Evolutionary conservation across 1,140 invertebrate genomes (phyloP), one percentile per base, ranked within the genome.

Genomic region (Pseudoatta argentina): DNA sequence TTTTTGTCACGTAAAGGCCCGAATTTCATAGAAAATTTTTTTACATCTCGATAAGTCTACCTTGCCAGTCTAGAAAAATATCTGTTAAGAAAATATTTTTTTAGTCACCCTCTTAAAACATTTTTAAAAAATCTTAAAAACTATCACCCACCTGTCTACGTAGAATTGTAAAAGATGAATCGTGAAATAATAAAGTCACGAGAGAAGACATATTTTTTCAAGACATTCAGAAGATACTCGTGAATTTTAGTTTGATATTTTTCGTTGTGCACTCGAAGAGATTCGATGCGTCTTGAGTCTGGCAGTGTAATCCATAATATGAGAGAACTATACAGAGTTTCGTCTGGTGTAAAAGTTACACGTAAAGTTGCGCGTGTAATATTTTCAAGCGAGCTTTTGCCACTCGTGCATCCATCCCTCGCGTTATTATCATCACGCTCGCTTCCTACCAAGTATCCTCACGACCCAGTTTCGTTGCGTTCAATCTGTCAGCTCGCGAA

Each of bases 311-410:
- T 3, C 34, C 4, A 27, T 63, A 48, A 76, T 18, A 44, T 4
- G 21, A 61, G 16, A 18, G 34, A 12, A 27, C 10, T 44, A 21
- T 24, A 44, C 27, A 6, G 30, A 77, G 39, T 64, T 51, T 57
- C 44, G 61, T 27, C 18, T 3, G n/a, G n/a, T 8, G 34, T 67
- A 39, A 79, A 66, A 79, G 24, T 79, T 79, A 3, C 18, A 12
- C 64, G 16, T 8, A n/a, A 81, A 57, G n/a, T 71, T 72, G 16
- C 21, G n/a, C 64, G 48, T 27, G 12, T 34, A 48, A 66, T 66
- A 27, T n/a, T 78, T 51, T 6, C 27, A 7, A 34, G 59, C 24
- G 18, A 27, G 8, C 39, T 30, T 34, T 51, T 16, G 16, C 24
- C 24, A 44, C 10, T 10, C n/a, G 0, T 18, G 34, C 4, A 39